Evolutionary conservation across 2,113 vertebrate species (phyloP).

Genomic region (Vimba vimba): DNA sequence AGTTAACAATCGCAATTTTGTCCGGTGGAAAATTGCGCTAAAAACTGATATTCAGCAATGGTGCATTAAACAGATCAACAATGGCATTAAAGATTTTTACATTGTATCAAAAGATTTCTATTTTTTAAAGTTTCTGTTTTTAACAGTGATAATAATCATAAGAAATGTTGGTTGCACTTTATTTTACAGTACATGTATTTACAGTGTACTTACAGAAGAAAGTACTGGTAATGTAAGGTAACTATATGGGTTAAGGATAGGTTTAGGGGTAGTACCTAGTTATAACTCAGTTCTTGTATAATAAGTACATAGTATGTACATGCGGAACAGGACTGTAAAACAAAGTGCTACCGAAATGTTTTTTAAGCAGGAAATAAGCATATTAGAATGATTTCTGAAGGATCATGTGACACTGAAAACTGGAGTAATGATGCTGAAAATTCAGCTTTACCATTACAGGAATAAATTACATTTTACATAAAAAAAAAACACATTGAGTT

Average conservation of each 20-base stretch:
- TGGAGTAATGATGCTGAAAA: background rate
- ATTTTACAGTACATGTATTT: too few species aligned
- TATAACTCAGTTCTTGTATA: too few species aligned
- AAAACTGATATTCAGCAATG: background rate
- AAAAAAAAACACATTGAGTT: too few species aligned
- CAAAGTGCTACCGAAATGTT: background rate
- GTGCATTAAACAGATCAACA: background rate
- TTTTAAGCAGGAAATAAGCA: background rate
- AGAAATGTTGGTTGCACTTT: too few species aligned
- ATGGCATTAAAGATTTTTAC: background rate
- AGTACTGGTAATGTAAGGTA: too few species aligned
- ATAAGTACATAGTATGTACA: too few species aligned
- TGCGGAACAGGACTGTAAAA: too few species aligned
- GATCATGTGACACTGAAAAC: background rate
- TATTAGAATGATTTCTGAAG: background rate
- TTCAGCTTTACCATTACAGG: background rate
- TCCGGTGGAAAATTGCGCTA: too few species aligned
- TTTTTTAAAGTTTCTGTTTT: background rate
- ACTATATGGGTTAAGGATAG: too few species aligned
- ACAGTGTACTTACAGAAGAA: too few species aligned
- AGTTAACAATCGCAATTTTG: too few species aligned
- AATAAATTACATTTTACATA: background rate
- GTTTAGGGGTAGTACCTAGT: too few species aligned
- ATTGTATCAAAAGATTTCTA: background rate
- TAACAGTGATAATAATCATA: background rate